Evolutionary conservation across 2,797 vertebrate species (phyloP).

Genomic region (Syngnathus acus): DNA sequence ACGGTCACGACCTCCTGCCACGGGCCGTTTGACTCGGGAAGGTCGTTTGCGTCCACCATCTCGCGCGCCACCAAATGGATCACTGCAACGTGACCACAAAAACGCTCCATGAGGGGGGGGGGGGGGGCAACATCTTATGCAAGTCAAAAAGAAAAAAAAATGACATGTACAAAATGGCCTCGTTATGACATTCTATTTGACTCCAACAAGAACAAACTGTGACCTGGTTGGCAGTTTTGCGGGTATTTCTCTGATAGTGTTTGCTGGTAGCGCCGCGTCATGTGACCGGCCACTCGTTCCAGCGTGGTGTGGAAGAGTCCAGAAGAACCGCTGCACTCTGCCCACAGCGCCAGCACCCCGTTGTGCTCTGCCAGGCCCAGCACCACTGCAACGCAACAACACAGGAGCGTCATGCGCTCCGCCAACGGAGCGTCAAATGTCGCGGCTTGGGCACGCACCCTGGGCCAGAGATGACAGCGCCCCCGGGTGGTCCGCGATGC

Average conservation of each 20-base stretch:
- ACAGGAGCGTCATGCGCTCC: conserved; percentile 19
- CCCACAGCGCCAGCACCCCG: conserved; percentile 84
- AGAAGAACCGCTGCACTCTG: conserved; percentile 78
- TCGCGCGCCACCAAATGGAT: conserved; percentile 81
- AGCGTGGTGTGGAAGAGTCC: conserved; percentile 86
- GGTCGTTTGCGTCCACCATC: conserved; percentile 81
- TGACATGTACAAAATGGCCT: too few relatives aligned
- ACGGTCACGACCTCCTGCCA: conserved; percentile 84
- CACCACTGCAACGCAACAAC: conserved; percentile 65
- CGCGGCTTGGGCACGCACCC: conserved; percentile 60
- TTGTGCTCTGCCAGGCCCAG: conserved; percentile 80
- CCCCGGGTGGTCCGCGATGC: conserved; percentile 81
- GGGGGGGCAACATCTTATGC: too few relatives aligned
- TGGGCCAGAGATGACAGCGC: conserved; percentile 76
- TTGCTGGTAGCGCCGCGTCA: conserved; percentile 73
- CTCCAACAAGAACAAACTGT: neutral
- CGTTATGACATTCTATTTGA: neutral
- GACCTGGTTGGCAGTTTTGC: conserved; percentile 77
- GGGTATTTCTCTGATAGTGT: conserved; percentile 74
- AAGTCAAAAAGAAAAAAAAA: neutral
- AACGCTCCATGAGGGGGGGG: neutral
- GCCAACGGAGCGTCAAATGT: conserved; percentile 42
- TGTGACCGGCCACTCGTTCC: conserved; percentile 78
- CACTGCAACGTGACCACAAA: conserved; percentile 58
- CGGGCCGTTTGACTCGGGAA: conserved; percentile 57